A percentile compares a stretch with the other conserved stretches of the same genome.
Evolutionary conservation across 1,140 invertebrate genomes (phyloP).

Genomic region (Zaprionus kolodkinae): DNA sequence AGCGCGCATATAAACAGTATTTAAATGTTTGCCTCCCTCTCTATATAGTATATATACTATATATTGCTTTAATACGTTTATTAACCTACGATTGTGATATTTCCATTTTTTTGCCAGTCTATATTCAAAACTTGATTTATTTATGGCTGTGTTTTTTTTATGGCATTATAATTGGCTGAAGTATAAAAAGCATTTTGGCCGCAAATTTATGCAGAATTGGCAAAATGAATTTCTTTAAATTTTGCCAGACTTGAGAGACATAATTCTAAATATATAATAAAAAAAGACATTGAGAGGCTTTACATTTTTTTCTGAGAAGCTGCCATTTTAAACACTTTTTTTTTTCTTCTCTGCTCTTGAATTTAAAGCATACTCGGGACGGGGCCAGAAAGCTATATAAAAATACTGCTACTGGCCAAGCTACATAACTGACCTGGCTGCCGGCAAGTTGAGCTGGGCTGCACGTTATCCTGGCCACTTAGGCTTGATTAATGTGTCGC

Average conservation of each 20-base stretch:
- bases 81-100: background rate
- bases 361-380: slow-evolving; percentile 21
- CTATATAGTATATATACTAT: no score
- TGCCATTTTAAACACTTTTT: background rate
- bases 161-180: slow-evolving; percentile 3
- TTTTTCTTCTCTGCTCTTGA: slow-evolving; percentile 11
- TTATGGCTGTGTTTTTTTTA: background rate
- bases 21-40: background rate
- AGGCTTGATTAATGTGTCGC: slow-evolving; percentile 77
- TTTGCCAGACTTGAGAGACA: background rate
- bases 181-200: background rate
- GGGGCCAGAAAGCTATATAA: background rate
- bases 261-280: background rate
- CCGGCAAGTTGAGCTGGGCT: slow-evolving; percentile 30
- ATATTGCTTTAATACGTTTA: background rate
- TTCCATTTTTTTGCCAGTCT: background rate
- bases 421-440: slow-evolving; percentile 23
- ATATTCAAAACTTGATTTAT: background rate
- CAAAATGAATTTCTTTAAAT: background rate
- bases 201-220: background rate
- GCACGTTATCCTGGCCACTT: slow-evolving; percentile 74
- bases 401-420: slow-evolving; percentile 16
- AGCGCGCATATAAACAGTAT: background rate
- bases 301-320: background rate
- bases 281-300: background rate